phyloP scores from a whole-genome alignment of 2,888 invertebrate species.

The Thymelicus sylvestris region DNA sequence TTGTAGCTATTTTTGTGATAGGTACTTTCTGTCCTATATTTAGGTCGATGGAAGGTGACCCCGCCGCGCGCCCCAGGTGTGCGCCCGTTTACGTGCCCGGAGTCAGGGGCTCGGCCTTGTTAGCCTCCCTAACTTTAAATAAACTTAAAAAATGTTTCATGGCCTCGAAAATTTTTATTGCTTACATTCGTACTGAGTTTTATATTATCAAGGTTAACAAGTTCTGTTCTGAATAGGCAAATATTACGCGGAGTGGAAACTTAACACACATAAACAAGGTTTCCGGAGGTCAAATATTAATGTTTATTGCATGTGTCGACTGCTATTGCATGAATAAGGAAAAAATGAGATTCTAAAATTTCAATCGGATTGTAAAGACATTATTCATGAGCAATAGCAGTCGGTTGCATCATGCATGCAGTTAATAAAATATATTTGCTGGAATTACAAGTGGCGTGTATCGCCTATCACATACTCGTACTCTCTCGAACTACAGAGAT shows the following conservation, averaged over 20 bases:
- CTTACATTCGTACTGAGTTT: not conserved
- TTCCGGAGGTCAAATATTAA: no score
- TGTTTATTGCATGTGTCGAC: no score
- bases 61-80: not conserved
- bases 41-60: constrained; percentile 20
- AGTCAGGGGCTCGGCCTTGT: constrained; percentile 1
- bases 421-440: no score
- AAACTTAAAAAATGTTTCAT: not conserved
- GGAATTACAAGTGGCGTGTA: no score
- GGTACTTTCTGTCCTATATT: constrained; percentile 23
- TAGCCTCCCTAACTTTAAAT: not conserved
- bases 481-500: no score
- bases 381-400: no score
- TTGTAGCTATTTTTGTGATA: constrained; percentile 13
- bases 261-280: not conserved
- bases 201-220: constrained; percentile 6
- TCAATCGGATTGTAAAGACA: no score
- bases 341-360: no score
- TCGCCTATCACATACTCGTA: no score
- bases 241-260: not conserved
- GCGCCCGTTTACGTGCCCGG: not conserved
- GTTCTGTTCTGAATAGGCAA: not conserved
- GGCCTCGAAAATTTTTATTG: not conserved
- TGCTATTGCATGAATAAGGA: no score
- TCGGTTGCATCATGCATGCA: no score